Base-by-base conservation (phyloP, 2,888 invertebrate genomes). In the Limnephilus auricula region DNA sequence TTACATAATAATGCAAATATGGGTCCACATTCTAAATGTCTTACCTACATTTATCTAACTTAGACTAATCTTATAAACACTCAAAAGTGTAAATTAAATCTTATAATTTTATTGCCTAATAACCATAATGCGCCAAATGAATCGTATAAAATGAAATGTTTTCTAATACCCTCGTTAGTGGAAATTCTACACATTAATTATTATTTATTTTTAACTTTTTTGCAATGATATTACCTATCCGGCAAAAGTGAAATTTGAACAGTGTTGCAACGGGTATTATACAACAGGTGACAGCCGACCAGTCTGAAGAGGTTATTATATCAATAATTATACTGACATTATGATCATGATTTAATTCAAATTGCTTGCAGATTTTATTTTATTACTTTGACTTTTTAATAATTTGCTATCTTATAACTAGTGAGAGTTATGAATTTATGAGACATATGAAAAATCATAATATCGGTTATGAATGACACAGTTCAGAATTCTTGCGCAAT, bases 281-380 rank as follows among this genome's bases (percentile, higher is more conserved):
- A 65, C 65, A 65, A 65, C 65, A 65, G 65, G 25, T 65, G 65
- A 65, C 65, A 65, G n/a, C 65, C 6, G 25, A 65, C 65, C n/a
- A 25, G n/a, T 65, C 25, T 25, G 65, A 25, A 65, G 65, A 65
- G 65, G 65, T 65, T n/a, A 65, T 65, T 65, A n/a, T 9, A 65
- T 65, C 65, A 65, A 65, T 65, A 65, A 65, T 65, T 65, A 65
- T 25, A 45, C 45, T 45, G 45, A 45, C 15, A 45, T 45, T 45
- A 65, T 65, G 65, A 25, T n/a, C 65, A 65, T 65, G 0, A 65
- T 25, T 65, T 65, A n/a, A n/a, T 65, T 65, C n/a, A 65, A 65
- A 65, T n/a, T 65, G 65, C n/a, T 65, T n/a, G 65, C 65, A 25
- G n/a, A 80, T 80, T 80, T 80, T 32, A 32, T 80, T 32, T 80